Percentiles rank a stretch among this genome's conserved stretches.
phyloP scores from a whole-genome alignment of 1,140 invertebrate species.

The Phymorhynchus buccinoides region DNA sequence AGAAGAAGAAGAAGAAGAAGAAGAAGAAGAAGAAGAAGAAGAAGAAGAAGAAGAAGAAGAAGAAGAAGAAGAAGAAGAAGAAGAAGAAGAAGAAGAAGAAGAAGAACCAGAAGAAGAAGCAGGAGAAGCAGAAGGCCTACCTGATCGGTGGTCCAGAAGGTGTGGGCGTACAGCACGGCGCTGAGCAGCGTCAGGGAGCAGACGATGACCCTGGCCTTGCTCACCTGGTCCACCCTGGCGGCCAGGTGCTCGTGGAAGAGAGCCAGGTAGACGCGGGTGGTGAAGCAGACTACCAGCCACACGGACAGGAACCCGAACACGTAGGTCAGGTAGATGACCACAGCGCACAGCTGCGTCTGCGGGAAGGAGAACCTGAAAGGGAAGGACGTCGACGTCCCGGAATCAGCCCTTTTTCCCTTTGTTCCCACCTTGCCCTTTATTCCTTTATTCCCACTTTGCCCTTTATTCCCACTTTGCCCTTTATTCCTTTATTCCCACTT shows the following conservation, averaged over 20 bases:
- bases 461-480: too few species aligned
- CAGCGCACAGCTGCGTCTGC: conserved; percentile 64
- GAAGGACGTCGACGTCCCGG: too few species aligned
- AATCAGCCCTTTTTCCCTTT: too few species aligned
- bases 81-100: too few species aligned
- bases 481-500: too few species aligned
- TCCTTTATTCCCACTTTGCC: too few species aligned
- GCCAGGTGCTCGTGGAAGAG: conserved; percentile 66
- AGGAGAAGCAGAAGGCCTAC: conserved; percentile 18
- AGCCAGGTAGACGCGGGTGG: conserved; percentile 70
- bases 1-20: too few species aligned
- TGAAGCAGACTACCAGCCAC: conserved; percentile 72
- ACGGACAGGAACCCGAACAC: conserved; percentile 70
- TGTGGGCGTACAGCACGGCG: conserved; percentile 55
- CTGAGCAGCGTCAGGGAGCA: conserved; percentile 51
- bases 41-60: too few species aligned
- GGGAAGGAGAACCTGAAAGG: conserved; percentile 73
- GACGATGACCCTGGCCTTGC: conserved; percentile 49
- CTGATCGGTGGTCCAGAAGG: conserved; percentile 57
- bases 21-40: too few species aligned
- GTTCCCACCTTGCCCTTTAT: too few species aligned
- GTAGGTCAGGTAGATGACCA: conserved; percentile 67
- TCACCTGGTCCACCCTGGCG: conserved; percentile 38
- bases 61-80: too few species aligned
- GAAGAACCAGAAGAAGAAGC: too few species aligned